A percentile compares a stretch with the other conserved stretches of the same genome.
These are phyloP conservation scores for Xiphophorus maculatus DNA, from an alignment of 2,113 vertebrate species.

Conservation along the genomic window DNA sequence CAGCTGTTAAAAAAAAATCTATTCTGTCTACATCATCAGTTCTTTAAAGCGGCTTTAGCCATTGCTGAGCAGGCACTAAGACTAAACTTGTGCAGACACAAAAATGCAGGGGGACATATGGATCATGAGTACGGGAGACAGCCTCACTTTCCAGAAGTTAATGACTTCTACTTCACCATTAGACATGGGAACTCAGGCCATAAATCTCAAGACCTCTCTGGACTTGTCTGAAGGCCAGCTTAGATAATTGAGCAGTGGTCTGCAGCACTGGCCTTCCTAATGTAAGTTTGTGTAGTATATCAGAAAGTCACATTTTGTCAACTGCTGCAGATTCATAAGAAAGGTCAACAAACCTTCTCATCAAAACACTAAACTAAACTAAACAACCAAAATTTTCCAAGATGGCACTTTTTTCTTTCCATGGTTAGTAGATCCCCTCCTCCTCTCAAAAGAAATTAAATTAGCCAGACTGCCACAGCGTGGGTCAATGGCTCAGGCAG, in stretches of 20 bases:
- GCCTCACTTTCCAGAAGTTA: conserved; percentile 69
- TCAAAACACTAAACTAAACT: conserved; percentile 24
- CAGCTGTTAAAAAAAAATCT: no score
- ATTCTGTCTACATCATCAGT: conserved; percentile 13
- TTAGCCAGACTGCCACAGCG: conserved; percentile 70
- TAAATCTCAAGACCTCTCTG: conserved; percentile 66
- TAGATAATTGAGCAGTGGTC: conserved; percentile 64
- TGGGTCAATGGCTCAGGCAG: conserved; percentile 66
- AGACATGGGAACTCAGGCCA: conserved; percentile 58
- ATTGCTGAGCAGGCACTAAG: conserved; percentile 58
- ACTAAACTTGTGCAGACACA: conserved; percentile 57
- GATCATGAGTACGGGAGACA: conserved; percentile 44
- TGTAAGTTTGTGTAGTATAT: conserved; percentile 52
- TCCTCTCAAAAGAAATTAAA: conserved; percentile 73
- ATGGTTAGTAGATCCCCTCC: conserved; percentile 64
- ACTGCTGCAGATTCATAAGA: conserved; percentile 23
- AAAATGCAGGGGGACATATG: conserved; percentile 46
- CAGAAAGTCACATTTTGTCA: conserved; percentile 51
- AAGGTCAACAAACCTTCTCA: conserved; percentile 51
- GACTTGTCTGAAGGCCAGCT: conserved; percentile 63
- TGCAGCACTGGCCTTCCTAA: conserved; percentile 51
- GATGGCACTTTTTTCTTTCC: conserved; percentile 45
- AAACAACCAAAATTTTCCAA: conserved; percentile 49
- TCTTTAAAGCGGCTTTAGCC: conserved; percentile 29
- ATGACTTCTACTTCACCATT: conserved; percentile 72